Conservation (phyloP, 2,113 vertebrate genomes). For the Podocnemis expansa region DNA sequence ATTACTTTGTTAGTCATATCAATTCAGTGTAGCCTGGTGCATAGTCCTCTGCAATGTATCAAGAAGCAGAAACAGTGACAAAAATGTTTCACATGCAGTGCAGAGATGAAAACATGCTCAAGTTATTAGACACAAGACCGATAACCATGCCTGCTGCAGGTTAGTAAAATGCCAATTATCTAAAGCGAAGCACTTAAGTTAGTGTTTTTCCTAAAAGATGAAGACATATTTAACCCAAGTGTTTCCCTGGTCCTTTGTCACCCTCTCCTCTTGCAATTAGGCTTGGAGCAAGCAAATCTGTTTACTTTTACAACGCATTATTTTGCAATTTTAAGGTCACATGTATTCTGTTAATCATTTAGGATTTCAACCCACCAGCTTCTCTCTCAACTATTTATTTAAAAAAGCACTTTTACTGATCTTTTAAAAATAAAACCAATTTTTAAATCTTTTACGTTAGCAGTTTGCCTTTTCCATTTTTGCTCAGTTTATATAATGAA, state of each 20-base stretch:
- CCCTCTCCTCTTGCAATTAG: not conserved
- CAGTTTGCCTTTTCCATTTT: not conserved
- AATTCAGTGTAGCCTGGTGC: not conserved
- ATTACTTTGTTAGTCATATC: not conserved
- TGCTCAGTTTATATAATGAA: not conserved
- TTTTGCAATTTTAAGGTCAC: not conserved
- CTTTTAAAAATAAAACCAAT: not conserved
- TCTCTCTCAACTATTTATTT: not conserved
- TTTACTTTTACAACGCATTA: not conserved
- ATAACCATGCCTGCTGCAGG: not conserved
- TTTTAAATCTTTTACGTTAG: not conserved
- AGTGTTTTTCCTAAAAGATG: not conserved
- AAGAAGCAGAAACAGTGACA: not conserved
- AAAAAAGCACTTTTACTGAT: not conserved
- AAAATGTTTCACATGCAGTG: not conserved
- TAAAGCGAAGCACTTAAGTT: not conserved
- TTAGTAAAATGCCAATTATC: not conserved
- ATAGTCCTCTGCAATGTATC: rapidly evolving
- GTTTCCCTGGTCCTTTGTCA: not conserved
- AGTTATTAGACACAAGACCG: not conserved
- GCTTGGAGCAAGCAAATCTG: not conserved
- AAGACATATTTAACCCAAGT: not conserved
- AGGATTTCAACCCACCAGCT: not conserved
- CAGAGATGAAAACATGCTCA: not conserved
- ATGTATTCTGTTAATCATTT: not conserved